Base-by-base conservation (phyloP, 2,888 invertebrate species). In the Coremacera marginata region DNA sequence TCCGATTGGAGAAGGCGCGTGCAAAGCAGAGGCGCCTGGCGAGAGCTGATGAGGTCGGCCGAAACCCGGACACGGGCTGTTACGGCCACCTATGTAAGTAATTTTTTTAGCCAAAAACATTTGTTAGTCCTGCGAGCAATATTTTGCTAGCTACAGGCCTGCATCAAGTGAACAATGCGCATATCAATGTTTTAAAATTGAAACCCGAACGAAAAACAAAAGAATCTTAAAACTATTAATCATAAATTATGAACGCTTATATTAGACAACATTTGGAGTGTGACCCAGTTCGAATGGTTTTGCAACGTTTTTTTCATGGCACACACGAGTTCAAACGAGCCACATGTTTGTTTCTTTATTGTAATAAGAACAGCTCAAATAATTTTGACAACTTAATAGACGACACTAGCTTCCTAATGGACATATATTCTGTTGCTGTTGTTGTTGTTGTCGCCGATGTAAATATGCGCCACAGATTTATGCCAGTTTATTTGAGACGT, bases 391-490 rank as follows among this genome's bases (percentile, higher is more conserved):
- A 70, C 60, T 80, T 79, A 79, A 80, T 80, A 78, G 75, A 75
- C 77, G 25, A 78, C 79, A 44, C 71, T 65, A 70, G 52, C 71
- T 63, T 67, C 78, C 78, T 79, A 81, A 78, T 81, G 78, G 63
- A 31, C 31, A 70, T 79, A 57, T 70, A 52, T 49, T 34, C 27
- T 63, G 65, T 57, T 27, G 34, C 67, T 72, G 60, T 67, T 79
- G 78, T 31, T 27, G 55, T 52, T 27, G 34, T 34, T 34, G 55
- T 51, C 65, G 19, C 11, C 62, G 75, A 19, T 52, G 70, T 79
- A 80, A 82, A 82, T 82, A 80, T 82, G 79, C 81, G 78, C 79
- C 82, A 82, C 81, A 82, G 82, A 83, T 83, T 83, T 83, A 79
- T 75, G 77, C 70, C 44, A 44, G 63, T 79, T 77, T 73, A 77